phyloP scores from a whole-genome alignment of 2,888 invertebrate genomes.

The Galerucella calmariensis region DNA sequence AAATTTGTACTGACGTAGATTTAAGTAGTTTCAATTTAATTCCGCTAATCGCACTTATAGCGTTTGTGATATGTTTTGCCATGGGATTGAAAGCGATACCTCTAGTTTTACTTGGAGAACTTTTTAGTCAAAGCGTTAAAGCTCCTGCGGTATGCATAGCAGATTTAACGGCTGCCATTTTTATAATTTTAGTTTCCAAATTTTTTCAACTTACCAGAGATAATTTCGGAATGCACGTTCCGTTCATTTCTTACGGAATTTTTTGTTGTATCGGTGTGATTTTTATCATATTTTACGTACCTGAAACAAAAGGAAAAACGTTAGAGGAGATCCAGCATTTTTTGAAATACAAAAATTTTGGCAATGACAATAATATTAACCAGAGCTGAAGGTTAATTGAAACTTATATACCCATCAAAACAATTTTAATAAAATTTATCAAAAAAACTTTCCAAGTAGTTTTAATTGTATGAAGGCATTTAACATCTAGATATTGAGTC shows the following conservation, averaged over 20 bases:
- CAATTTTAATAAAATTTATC: too few relatives aligned
- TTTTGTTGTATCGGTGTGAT: constrained; percentile 72
- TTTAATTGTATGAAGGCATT: too few relatives aligned
- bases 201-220: constrained; percentile 69
- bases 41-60: constrained; percentile 66
- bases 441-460: too few relatives aligned
- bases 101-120: constrained; percentile 67
- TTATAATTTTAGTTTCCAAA: constrained; percentile 66
- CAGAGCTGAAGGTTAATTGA: background rate
- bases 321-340: constrained; percentile 76
- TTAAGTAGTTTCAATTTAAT: constrained; percentile 61
- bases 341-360: constrained; percentile 64
- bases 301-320: constrained; percentile 79
- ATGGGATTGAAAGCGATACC: constrained; percentile 68
- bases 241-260: constrained; percentile 73
- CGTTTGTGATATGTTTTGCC: constrained; percentile 67
- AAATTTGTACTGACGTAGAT: constrained; percentile 60
- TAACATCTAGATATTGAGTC: too few relatives aligned
- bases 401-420: too few relatives aligned
- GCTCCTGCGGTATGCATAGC: constrained; percentile 69
- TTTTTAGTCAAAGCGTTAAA: constrained; percentile 69
- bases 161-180: constrained; percentile 66
- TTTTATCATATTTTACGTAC: constrained; percentile 72
- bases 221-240: constrained; percentile 71
- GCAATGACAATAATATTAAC: background rate